A percentile compares a stretch with the other conserved stretches of the same genome.
Evolutionary conservation across 2,888 invertebrate species (phyloP).

Genomic region (Yponomeuta sedellus): DNA sequence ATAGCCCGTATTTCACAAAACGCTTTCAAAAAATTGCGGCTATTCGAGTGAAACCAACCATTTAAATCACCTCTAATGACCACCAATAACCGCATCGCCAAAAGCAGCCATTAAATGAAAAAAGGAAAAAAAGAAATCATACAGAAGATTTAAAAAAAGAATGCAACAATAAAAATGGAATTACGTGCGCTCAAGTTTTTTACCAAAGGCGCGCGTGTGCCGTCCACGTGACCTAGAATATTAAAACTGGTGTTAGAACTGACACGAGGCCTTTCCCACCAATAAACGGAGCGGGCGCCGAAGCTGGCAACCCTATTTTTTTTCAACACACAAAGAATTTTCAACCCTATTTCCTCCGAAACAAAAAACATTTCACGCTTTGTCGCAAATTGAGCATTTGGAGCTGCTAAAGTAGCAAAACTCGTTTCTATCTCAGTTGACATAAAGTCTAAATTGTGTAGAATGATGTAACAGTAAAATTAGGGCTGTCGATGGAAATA

Average conservation of each 20-base stretch:
- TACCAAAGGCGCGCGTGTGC: slow-evolving; percentile 67
- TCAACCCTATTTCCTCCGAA: background rate
- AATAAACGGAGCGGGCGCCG: slow-evolving; percentile 55
- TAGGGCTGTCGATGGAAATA: slow-evolving; percentile 60
- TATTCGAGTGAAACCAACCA: slow-evolving; percentile 1
- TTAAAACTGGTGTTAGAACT: slow-evolving; percentile 75
- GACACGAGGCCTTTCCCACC: slow-evolving; percentile 76
- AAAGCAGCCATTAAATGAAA: slow-evolving; percentile 45
- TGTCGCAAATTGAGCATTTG: background rate
- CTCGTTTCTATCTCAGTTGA: background rate
- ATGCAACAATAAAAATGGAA: slow-evolving; percentile 68
- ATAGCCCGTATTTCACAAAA: background rate
- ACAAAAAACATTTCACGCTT: background rate
- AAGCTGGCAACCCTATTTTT: slow-evolving; percentile 52
- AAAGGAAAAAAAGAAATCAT: slow-evolving; percentile 41
- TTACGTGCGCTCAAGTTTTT: slow-evolving; percentile 68
- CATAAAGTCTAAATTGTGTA: slow-evolving; percentile 30
- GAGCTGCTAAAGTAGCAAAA: background rate
- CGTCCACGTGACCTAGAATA: slow-evolving; percentile 64
- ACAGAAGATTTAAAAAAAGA: slow-evolving; percentile 66
- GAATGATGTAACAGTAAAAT: slow-evolving; percentile 33
- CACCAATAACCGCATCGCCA: slow-evolving; percentile 38
- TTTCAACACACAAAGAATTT: slow-evolving; percentile 21
- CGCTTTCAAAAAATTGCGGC: background rate
- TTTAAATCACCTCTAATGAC: slow-evolving; percentile 13